Conservation (phyloP, 2,113 vertebrate species). For the Hiodon tergisus region DNA sequence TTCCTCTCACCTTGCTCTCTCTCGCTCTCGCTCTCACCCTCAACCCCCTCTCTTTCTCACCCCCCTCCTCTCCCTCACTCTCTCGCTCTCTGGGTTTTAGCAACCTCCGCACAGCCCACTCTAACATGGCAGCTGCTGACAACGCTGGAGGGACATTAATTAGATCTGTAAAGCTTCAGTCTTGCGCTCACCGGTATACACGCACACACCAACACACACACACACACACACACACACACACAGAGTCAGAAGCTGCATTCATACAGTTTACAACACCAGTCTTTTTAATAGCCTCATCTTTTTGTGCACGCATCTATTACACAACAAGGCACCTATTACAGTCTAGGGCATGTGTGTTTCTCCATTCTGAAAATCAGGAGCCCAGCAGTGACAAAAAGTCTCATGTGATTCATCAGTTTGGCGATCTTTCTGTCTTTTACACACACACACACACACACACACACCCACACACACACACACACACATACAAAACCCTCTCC, state of each 20-base stretch:
- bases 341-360: no score
- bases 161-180: not conserved
- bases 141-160: no score
- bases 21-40: not conserved
- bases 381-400: no score
- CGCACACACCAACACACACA: not conserved
- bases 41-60: not conserved
- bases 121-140: not conserved
- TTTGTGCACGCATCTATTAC: no score
- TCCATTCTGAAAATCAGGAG: no score
- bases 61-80: not conserved
- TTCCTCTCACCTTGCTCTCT: not conserved
- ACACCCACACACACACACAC: not conserved
- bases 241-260: not conserved
- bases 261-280: not conserved
- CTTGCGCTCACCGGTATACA: not conserved
- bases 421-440: no score
- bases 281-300: not conserved
- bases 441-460: slow-evolving; percentile 20
- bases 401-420: no score
- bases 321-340: no score
- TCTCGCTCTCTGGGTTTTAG: not conserved
- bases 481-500: not conserved
- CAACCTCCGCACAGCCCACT: not conserved
- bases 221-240: not conserved